phyloP scores from a whole-genome alignment of 2,888 invertebrate species.

The Ennomos fuscantarius region DNA sequence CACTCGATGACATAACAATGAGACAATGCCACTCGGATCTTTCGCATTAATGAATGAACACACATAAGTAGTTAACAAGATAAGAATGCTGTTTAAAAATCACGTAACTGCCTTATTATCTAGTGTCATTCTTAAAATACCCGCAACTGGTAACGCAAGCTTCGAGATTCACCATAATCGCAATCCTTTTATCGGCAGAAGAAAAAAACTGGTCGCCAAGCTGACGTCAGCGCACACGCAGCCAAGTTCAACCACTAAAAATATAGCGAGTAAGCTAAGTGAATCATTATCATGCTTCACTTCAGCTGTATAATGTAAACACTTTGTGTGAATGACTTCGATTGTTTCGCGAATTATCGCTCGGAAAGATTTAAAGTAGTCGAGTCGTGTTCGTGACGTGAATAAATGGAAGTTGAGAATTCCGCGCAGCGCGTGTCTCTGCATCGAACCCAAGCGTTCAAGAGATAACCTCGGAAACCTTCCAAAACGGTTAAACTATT shows the following conservation, averaged over 20 bases:
- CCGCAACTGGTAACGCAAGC: slow-evolving; percentile 36
- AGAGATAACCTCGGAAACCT: slow-evolving; percentile 76
- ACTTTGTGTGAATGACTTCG: slow-evolving; percentile 34
- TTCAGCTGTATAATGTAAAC: slow-evolving; percentile 62
- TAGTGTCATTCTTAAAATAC: slow-evolving; percentile 30
- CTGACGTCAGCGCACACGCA: slow-evolving; percentile 73
- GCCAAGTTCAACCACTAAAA: slow-evolving; percentile 61
- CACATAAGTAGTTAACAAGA: slow-evolving; percentile 10
- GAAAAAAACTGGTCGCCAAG: slow-evolving; percentile 51
- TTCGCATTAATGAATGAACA: slow-evolving; percentile 23
- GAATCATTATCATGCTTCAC: slow-evolving; percentile 60
- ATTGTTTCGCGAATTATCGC: slow-evolving; percentile 28
- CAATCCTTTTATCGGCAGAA: slow-evolving; percentile 57
- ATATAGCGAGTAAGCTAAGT: slow-evolving; percentile 75
- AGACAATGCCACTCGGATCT: slow-evolving; percentile 23
- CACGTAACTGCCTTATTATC: slow-evolving; percentile 20
- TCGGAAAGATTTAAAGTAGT: slow-evolving; percentile 10
- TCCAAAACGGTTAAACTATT: slow-evolving; percentile 58
- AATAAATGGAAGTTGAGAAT: slow-evolving; percentile 1
- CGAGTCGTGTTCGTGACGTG: slow-evolving; percentile 5
- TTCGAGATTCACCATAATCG: slow-evolving; percentile 56
- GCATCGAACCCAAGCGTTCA: slow-evolving; percentile 45
- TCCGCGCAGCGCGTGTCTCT: slow-evolving; percentile 4
- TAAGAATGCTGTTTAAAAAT: slow-evolving; percentile 33
- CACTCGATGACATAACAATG: slow-evolving; percentile 13